phyloP scores from a whole-genome alignment of 2,888 invertebrate species.

The Xanthorhoe designata region DNA sequence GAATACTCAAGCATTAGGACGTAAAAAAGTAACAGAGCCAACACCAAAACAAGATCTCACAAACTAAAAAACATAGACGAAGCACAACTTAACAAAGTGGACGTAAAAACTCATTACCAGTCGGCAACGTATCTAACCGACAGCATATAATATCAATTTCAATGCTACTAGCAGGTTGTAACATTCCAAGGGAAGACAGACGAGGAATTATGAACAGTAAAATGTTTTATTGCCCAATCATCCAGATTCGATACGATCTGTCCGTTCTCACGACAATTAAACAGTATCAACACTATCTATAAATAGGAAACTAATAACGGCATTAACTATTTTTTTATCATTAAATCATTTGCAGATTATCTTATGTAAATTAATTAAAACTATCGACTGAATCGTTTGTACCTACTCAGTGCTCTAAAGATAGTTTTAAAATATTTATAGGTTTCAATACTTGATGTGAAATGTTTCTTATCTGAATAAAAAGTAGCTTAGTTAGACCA shows the following conservation, averaged over 20 bases:
- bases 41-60: not conserved
- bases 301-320: not conserved
- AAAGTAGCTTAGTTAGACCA: no score
- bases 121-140: slow-evolving; percentile 21
- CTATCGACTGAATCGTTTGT: no score
- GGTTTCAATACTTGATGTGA: no score
- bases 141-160: slow-evolving; percentile 24
- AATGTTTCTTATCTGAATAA: no score
- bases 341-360: no score
- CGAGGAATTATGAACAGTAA: slow-evolving; percentile 45
- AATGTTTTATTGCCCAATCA: slow-evolving; percentile 44
- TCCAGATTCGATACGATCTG: slow-evolving; percentile 45
- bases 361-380: no score
- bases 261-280: slow-evolving; percentile 58
- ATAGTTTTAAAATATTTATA: no score
- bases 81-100: slow-evolving; percentile 3
- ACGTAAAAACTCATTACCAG: slow-evolving; percentile 5
- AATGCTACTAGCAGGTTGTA: slow-evolving; percentile 13
- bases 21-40: no score
- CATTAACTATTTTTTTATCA: not conserved
- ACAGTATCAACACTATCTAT: slow-evolving; percentile 18
- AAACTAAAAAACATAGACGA: slow-evolving; percentile 1
- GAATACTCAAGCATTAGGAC: no score
- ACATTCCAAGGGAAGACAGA: slow-evolving; percentile 27
- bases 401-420: no score